Evolutionary conservation across 1,140 invertebrate genomes (phyloP).

Genomic region (Hormaphis cornu): DNA sequence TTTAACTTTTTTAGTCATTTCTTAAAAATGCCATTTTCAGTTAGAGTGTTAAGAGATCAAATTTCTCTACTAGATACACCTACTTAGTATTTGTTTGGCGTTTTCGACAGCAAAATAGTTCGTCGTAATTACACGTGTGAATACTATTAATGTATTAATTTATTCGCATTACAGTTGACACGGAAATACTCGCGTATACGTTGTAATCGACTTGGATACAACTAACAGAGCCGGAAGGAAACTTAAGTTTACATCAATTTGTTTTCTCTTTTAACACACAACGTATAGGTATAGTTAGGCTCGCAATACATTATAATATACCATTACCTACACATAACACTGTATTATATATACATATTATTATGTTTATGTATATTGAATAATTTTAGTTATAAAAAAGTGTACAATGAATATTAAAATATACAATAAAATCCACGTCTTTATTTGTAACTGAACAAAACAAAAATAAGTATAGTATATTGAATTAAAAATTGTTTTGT

Average conservation of each 20-base stretch:
- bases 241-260: slow-evolving; percentile 11
- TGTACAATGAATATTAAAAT: background rate
- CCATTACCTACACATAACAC: too few species aligned
- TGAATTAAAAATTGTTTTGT: too few species aligned
- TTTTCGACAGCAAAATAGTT: background rate
- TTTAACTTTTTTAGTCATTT: too few species aligned
- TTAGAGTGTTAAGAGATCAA: background rate
- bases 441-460: too few species aligned
- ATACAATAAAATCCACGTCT: too few species aligned
- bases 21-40: background rate
- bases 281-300: background rate
- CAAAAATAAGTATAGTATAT: too few species aligned
- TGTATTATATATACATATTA: too few species aligned
- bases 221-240: slow-evolving; percentile 14
- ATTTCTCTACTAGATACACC: too few species aligned
- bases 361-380: background rate
- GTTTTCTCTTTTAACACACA: slow-evolving; percentile 4
- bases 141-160: slow-evolving; percentile 1
- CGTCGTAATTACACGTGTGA: slow-evolving; percentile 10
- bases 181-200: slow-evolving; percentile 1
- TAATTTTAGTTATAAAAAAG: slow-evolving; percentile 5
- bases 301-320: background rate
- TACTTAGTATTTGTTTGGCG: slow-evolving; percentile 1
- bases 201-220: background rate
- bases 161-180: background rate